Conservation (phyloP, 2,888 invertebrate genomes). For the Nemoura dubitans region DNA sequence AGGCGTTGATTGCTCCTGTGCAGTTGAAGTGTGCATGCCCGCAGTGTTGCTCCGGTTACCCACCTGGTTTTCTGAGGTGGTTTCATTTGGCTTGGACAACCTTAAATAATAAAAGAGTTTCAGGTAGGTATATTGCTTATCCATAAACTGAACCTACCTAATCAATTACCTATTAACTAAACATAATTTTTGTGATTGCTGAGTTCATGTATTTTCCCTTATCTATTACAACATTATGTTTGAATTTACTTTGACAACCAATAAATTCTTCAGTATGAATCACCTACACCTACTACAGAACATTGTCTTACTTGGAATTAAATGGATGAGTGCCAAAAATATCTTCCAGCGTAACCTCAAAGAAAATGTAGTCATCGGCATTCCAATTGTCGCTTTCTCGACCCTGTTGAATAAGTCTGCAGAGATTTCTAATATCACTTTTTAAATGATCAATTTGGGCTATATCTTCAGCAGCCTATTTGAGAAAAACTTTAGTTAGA, state of each 20-base stretch:
- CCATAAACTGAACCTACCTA: no score
- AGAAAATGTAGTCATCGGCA: slow-evolving; percentile 20
- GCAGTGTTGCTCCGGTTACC: not conserved
- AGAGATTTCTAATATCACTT: slow-evolving; percentile 22
- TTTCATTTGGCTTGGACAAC: not conserved
- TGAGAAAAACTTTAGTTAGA: not conserved
- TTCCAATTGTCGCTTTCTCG: not conserved
- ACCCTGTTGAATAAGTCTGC: slow-evolving; percentile 21
- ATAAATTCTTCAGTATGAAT: no score
- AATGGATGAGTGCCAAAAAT: slow-evolving; percentile 10
- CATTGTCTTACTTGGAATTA: not conserved
- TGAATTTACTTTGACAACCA: no score
- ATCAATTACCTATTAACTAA: no score
- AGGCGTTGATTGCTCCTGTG: not conserved
- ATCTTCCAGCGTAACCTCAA: slow-evolving; percentile 23
- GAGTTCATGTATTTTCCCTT: no score
- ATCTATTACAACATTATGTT: no score
- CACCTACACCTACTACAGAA: no score
- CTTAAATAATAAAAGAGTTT: not conserved
- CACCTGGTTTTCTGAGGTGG: not conserved
- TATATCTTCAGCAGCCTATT: not conserved
- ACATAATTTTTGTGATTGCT: no score
- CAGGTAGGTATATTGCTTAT: not conserved
- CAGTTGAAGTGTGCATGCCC: not conserved
- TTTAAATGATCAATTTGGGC: not conserved